phyloP scores from a whole-genome alignment of 2,113 vertebrate species.

The Chrysemys picta region DNA sequence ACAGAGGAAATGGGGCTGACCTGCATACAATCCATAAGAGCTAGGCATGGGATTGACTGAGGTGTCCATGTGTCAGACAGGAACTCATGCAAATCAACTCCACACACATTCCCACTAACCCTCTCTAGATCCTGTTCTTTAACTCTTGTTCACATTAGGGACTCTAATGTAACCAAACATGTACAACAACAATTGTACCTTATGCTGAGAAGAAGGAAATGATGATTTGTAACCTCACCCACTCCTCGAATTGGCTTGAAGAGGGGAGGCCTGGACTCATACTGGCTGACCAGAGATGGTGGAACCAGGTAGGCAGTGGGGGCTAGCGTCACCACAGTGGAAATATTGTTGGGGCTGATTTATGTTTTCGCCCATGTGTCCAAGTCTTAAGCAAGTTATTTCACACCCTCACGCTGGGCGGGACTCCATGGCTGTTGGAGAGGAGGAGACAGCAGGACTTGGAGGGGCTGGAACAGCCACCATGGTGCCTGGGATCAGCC shows the following conservation, averaged over 20 bases:
- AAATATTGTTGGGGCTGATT: not conserved
- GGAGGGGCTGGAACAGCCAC: not conserved
- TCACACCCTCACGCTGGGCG: not conserved
- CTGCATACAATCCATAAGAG: not conserved
- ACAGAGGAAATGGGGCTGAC: not conserved
- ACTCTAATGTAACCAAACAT: not conserved
- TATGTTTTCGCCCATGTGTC: not conserved
- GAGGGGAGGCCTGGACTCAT: not conserved
- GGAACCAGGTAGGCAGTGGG: too few relatives aligned
- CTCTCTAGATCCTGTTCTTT: not conserved
- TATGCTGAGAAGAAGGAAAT: not conserved
- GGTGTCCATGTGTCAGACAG: not conserved
- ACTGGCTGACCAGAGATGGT: not conserved
- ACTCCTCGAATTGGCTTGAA: not conserved
- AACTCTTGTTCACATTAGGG: not conserved
- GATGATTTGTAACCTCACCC: not conserved
- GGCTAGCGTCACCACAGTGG: not conserved
- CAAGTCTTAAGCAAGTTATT: not conserved
- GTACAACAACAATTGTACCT: not conserved
- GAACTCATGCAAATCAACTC: not conserved
- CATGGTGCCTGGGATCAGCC: not conserved
- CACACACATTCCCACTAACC: not conserved
- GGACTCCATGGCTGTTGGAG: not conserved
- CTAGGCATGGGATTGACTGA: not conserved
- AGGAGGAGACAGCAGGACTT: not conserved